Evolutionary conservation across 2,888 invertebrate genomes (phyloP), one percentile per base, ranked within the genome.

Genomic region (Octonoba sinensis): DNA sequence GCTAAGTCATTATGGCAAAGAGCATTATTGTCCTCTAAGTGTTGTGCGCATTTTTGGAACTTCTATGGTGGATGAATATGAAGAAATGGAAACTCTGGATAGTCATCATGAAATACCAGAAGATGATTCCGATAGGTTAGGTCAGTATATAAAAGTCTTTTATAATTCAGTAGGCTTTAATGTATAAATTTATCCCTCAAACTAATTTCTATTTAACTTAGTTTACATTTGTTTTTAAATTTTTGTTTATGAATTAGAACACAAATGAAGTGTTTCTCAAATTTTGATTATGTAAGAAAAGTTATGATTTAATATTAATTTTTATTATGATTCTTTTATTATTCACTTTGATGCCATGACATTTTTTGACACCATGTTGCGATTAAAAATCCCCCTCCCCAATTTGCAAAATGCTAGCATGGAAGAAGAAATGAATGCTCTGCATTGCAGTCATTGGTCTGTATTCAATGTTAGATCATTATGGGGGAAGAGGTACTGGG

Each of bases 1-100:
- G 87, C 92, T 95, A 84, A 95, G 96, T 54, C 97, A 99, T 88
- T 95, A 97, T 88, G 98, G 99, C 22, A 93, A 93, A 12, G 99
- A 99, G 89, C 99, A 99, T 74, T 99, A 95, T 88, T 99, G 99
- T 88, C 99, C 99, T 0, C 91, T 99, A 84, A 97, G 97, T n/a
- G 90, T 97, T 67, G 95, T 99, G 88, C 93, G 95, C 83, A 95
- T 96, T 1, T 97, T 94, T 87, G 98, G 97, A 20, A 96, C 95
- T 1, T 96, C 96, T 16, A 86, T 89, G 86, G 87, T 88, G 13
- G 89, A 89, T 47, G 97, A 97, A 87, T 95, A 87, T 84, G 88
- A 87, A 83, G 84, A 85, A 66, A 83, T 84, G 84, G 85, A 84
- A 57, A 83, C 76, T 15, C 73, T 70, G 49, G 78, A 60, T 65